Evolutionary conservation across 1,140 invertebrate genomes (phyloP).

Genomic region (Paralvinella palmiformis): DNA sequence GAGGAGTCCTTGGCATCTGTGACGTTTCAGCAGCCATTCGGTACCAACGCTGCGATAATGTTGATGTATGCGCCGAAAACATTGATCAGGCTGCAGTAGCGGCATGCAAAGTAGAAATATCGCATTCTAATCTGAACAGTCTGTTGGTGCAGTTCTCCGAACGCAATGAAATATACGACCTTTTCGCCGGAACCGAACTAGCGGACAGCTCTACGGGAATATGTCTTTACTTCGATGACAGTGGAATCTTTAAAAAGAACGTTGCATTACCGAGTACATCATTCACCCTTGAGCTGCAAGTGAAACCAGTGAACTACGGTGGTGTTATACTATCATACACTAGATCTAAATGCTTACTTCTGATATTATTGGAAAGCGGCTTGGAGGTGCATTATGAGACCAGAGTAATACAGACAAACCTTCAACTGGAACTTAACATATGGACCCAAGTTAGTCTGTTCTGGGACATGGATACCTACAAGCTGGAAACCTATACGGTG

Average conservation of each 20-base stretch:
- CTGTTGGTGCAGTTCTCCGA: constrained; percentile 5
- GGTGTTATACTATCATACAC: constrained; percentile 24
- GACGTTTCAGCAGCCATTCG: constrained; percentile 13
- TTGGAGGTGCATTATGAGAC: constrained; percentile 20
- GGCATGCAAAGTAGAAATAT: constrained; percentile 18
- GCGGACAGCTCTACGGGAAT: constrained; percentile 14
- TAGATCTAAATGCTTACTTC: constrained; percentile 8
- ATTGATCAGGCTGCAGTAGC: background rate
- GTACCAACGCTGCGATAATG: background rate
- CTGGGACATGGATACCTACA: constrained; percentile 12
- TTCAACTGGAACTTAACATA: constrained; percentile 18
- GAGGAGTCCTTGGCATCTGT: constrained; percentile 5
- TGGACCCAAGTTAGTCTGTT: constrained; percentile 26
- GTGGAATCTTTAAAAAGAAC: constrained; percentile 18
- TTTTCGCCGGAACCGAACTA: background rate
- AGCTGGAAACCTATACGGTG: constrained; percentile 24
- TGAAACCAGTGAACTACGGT: constrained; percentile 19
- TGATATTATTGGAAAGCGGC: constrained; percentile 19
- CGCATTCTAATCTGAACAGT: constrained; percentile 12
- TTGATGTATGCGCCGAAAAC: background rate
- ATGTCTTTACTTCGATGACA: constrained; percentile 24
- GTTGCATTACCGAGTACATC: constrained; percentile 16
- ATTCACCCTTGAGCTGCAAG: constrained; percentile 29
- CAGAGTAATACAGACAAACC: constrained; percentile 12
- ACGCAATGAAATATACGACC: background rate